These are phyloP conservation scores for Austrofundulus limnaeus DNA, from an alignment of 2,113 vertebrate species.

Conservation along the genomic window DNA sequence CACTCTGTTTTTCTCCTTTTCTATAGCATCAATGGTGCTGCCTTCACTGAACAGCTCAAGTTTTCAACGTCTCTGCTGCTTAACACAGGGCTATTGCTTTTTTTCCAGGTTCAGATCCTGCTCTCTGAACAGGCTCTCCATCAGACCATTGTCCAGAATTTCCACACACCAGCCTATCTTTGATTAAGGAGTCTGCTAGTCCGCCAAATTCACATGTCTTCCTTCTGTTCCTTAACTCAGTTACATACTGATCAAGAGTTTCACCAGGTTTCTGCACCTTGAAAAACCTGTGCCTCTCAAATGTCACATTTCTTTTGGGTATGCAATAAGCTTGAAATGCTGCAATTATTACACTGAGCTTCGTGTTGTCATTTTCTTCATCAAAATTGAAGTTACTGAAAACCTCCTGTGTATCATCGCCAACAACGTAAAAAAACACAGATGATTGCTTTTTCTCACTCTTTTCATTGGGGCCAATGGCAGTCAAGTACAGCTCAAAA, in stretches of 20 bases:
- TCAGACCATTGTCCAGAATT: not conserved
- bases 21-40: not conserved
- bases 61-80: not conserved
- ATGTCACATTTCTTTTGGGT: not conserved
- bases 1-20: not conserved
- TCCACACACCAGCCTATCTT: not conserved
- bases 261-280: not conserved
- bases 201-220: conserved; percentile 2
- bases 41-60: not conserved
- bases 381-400: not conserved
- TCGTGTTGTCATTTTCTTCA: not conserved
- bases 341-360: not conserved
- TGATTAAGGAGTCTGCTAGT: not conserved
- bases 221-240: conserved; percentile 1
- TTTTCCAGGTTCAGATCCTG: conserved; percentile 8
- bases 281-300: conserved; percentile 23
- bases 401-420: not conserved
- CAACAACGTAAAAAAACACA: conserved; percentile 5
- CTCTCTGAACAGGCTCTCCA: conserved; percentile 4
- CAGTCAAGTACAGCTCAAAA: not conserved
- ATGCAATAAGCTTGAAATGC: conserved; percentile 3
- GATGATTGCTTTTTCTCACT: not conserved
- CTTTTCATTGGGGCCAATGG: not conserved
- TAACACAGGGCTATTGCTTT: not conserved
- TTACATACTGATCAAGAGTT: not conserved